Evolutionary conservation across 2,888 invertebrate genomes (phyloP).

Genomic region (Shargacucullia verbasci): DNA sequence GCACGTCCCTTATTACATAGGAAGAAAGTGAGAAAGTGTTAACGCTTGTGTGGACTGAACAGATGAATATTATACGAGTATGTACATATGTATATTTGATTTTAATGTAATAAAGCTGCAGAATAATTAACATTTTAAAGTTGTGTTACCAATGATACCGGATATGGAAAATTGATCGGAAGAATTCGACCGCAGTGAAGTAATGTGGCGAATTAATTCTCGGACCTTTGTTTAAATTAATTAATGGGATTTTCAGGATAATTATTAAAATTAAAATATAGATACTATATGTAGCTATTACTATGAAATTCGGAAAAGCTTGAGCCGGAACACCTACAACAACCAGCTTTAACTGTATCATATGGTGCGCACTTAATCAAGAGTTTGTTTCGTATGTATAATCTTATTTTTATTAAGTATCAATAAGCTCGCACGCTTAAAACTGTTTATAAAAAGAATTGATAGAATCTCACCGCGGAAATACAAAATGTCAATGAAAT

Average conservation of each 20-base stretch:
- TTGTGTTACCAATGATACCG: constrained; percentile 16
- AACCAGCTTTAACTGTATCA: constrained; percentile 29
- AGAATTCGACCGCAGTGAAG: constrained; percentile 23
- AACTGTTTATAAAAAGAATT: too few species aligned
- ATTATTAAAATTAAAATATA: constrained; percentile 36
- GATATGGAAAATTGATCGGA: constrained; percentile 9
- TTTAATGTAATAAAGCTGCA: too few species aligned
- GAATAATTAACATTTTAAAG: constrained; percentile 28
- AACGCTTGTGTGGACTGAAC: too few species aligned
- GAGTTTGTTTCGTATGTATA: constrained; percentile 7
- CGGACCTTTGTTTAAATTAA: constrained; percentile 38
- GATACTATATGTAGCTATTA: constrained; percentile 17
- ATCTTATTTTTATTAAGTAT: too few species aligned
- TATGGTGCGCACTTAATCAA: constrained; percentile 30
- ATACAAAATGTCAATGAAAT: constrained; percentile 30
- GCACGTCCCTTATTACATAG: too few species aligned
- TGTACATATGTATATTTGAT: too few species aligned
- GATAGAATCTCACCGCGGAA: constrained; percentile 20
- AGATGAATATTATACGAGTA: too few species aligned
- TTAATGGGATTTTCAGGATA: constrained; percentile 10
- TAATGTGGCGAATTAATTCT: constrained; percentile 23
- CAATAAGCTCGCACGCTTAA: too few species aligned
- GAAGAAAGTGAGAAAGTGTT: too few species aligned
- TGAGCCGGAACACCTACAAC: constrained; percentile 23
- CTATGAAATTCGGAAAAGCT: constrained; percentile 30